A percentile compares a stretch with the other conserved stretches of the same genome.
phyloP scores from a whole-genome alignment of 2,113 vertebrate species.

The Haliaeetus leucogaster region DNA sequence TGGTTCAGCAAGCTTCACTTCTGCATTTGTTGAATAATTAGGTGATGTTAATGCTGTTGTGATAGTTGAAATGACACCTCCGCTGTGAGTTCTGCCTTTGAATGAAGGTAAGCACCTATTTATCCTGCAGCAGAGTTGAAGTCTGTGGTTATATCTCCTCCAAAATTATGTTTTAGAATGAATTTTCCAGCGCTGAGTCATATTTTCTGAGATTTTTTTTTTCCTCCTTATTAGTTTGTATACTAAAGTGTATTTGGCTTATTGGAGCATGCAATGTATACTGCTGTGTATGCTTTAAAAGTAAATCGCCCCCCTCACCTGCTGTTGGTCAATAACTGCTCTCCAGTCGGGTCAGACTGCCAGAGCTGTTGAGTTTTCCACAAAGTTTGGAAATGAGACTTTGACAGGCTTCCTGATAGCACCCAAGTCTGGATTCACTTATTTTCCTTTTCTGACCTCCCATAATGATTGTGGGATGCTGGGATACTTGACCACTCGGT shows the following conservation, averaged over 20 bases:
- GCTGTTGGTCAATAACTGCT: background rate
- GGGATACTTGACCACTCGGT: accelerated
- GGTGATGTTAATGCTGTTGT: background rate
- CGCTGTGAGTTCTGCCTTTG: background rate
- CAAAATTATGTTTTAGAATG: background rate
- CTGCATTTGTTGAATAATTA: background rate
- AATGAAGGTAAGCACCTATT: background rate
- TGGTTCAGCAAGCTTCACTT: constrained; percentile 17
- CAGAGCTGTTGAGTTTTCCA: background rate
- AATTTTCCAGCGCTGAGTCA: background rate
- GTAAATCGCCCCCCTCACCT: background rate
- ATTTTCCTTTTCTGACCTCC: background rate
- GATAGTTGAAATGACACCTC: background rate
- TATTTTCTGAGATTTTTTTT: background rate
- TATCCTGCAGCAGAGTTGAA: background rate
- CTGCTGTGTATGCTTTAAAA: background rate
- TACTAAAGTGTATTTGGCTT: background rate
- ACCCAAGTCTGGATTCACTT: background rate
- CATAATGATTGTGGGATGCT: accelerated
- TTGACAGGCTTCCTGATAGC: too few relatives aligned
- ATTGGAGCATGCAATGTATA: accelerated
- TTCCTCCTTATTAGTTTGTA: background rate
- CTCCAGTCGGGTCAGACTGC: background rate
- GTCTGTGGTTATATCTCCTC: background rate
- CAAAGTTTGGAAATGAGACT: background rate